Evolutionary conservation across 2,797 vertebrate genomes (phyloP).

Genomic region (Tapirus indicus): DNA sequence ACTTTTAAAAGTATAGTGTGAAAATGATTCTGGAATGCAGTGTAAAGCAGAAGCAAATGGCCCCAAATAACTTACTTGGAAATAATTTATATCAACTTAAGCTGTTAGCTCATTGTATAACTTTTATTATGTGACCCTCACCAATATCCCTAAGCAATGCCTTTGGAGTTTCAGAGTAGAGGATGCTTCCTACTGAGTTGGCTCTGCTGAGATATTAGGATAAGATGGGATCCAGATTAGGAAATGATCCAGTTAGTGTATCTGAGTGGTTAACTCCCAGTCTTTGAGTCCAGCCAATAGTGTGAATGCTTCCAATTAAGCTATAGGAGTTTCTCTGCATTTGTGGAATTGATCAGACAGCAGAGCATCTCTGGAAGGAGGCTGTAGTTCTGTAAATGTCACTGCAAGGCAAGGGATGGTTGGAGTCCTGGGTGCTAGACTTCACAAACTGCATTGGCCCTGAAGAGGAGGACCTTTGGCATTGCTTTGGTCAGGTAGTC

Average conservation of each 20-base stretch:
- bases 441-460: not conserved
- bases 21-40: slow-evolving; percentile 81
- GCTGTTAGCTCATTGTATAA: slow-evolving; percentile 83
- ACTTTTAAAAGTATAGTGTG: slow-evolving; percentile 81
- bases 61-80: slow-evolving; percentile 78
- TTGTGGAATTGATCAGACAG: not conserved
- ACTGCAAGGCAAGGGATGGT: not conserved
- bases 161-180: slow-evolving; percentile 57
- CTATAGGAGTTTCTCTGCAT: not conserved
- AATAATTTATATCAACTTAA: slow-evolving; percentile 82
- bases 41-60: slow-evolving; percentile 59
- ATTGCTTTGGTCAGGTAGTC: slow-evolving; percentile 67
- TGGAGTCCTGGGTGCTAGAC: not conserved
- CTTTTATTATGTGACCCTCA: slow-evolving; percentile 71
- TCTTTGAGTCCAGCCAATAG: slow-evolving; percentile 27
- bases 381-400: not conserved
- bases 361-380: not conserved
- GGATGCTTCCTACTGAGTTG: not conserved
- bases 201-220: not conserved
- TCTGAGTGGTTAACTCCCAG: slow-evolving; percentile 54
- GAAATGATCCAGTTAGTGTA: slow-evolving; percentile 57
- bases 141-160: slow-evolving; percentile 66
- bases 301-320: not conserved
- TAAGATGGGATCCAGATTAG: slow-evolving; percentile 40
- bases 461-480: slow-evolving; percentile 45